Percentiles rank a stretch among this genome's conserved stretches.
Conservation (phyloP, 2,113 vertebrate species). For the Actenoides lindsayi region DNA sequence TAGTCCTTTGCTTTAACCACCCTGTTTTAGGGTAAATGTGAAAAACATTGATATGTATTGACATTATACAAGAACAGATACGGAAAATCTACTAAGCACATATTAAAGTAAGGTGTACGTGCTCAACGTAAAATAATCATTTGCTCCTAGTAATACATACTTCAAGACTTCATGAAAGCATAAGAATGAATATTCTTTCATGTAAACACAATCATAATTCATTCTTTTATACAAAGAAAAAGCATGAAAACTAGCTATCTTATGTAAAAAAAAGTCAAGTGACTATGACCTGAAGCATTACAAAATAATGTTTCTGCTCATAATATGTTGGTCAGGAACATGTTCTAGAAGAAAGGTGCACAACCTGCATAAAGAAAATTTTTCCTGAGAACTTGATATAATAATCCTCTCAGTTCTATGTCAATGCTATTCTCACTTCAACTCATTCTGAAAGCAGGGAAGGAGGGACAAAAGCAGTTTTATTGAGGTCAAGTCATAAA, state of each 20-base stretch:
- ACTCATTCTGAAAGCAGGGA: neutral
- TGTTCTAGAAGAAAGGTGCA: neutral
- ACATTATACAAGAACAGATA: neutral
- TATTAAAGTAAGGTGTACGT: neutral
- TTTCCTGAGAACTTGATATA: neutral
- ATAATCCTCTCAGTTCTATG: neutral
- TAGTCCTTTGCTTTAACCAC: neutral
- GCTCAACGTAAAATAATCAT: neutral
- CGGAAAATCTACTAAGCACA: neutral
- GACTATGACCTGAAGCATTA: neutral
- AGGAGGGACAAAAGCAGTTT: neutral
- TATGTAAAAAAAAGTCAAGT: neutral
- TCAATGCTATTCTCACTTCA: neutral
- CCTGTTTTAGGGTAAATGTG: neutral
- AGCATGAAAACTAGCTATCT: neutral
- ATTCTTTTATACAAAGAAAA: neutral
- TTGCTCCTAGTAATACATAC: neutral
- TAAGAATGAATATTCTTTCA: neutral
- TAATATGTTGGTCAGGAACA: neutral
- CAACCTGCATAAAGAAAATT: neutral
- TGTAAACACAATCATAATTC: neutral
- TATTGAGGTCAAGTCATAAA: accelerated
- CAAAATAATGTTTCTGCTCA: neutral
- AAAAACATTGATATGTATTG: neutral
- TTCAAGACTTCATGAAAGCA: neutral